These are phyloP conservation scores for Leptura quadrifasciata DNA, from an alignment of 2,888 invertebrate genomes.

Conservation along the genomic window DNA sequence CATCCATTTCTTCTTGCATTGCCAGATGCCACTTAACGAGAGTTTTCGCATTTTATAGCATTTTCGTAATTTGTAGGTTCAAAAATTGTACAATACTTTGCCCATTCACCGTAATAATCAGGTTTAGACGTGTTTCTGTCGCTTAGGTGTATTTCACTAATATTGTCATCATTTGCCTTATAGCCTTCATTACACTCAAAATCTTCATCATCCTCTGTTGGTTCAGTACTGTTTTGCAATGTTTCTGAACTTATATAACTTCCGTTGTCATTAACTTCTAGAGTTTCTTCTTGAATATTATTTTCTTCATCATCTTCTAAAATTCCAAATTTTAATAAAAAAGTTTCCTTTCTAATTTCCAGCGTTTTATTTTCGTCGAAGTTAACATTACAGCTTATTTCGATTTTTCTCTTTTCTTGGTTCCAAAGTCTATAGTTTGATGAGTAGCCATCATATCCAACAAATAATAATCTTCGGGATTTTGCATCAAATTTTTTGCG, in stretches of 20 bases:
- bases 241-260: conserved; percentile 6
- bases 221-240: not conserved
- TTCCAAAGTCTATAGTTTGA: conserved; percentile 50
- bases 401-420: conserved; percentile 56
- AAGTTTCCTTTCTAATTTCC: conserved; percentile 24
- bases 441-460: conserved; percentile 54
- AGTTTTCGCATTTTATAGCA: conserved; percentile 39
- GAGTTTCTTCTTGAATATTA: conserved; percentile 25
- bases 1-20: too few relatives aligned
- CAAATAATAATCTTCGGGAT: conserved; percentile 2
- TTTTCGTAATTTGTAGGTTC: conserved; percentile 41
- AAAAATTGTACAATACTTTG: conserved; percentile 30
- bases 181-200: conserved; percentile 16
- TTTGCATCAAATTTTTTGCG: conserved; percentile 9
- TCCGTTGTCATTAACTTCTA: conserved; percentile 6
- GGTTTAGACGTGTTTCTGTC: conserved; percentile 34
- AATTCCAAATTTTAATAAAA: conserved; percentile 9
- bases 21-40: too few relatives aligned
- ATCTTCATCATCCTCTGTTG: too few relatives aligned
- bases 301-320: conserved; percentile 12
- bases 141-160: conserved; percentile 33
- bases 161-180: conserved; percentile 19
- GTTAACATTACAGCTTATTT: conserved; percentile 44
- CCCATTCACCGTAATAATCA: not conserved
- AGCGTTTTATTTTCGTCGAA: conserved; percentile 49